A percentile compares a stretch with the other conserved stretches of the same genome.
These are phyloP conservation scores for Rallus limicola DNA, from an alignment of 2,113 vertebrate species.

Conservation along the genomic window DNA sequence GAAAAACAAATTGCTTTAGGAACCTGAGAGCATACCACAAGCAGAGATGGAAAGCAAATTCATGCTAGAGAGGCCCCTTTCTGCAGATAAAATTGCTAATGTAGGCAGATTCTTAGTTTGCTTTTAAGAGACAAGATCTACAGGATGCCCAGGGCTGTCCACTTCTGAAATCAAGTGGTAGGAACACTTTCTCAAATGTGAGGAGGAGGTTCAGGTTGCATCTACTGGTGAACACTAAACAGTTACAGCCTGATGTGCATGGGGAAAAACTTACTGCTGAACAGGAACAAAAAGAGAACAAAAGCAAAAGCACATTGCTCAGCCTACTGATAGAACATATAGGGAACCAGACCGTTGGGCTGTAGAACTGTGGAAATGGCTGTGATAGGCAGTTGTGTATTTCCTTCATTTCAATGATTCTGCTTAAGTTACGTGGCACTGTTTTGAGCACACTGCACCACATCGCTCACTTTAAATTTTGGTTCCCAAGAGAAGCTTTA, in stretches of 20 bases:
- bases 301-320: background rate
- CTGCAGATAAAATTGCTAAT: background rate
- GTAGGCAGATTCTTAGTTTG: background rate
- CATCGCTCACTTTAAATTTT: background rate
- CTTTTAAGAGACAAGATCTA: background rate
- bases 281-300: background rate
- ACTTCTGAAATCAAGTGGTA: background rate
- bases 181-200: background rate
- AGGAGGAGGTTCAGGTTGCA: background rate
- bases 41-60: background rate
- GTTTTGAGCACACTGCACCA: background rate
- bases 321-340: background rate
- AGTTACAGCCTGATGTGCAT: background rate
- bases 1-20: background rate
- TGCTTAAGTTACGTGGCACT: background rate
- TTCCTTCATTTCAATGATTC: background rate
- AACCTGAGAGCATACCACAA: background rate
- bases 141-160: background rate
- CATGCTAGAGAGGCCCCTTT: background rate
- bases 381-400: background rate
- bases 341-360: accelerated
- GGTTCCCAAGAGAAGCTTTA: background rate
- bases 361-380: background rate
- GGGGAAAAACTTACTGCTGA: background rate
- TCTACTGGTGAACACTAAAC: background rate